phyloP scores from a whole-genome alignment of 2,797 vertebrate genomes.

The Tympanoctomys barrerae region DNA sequence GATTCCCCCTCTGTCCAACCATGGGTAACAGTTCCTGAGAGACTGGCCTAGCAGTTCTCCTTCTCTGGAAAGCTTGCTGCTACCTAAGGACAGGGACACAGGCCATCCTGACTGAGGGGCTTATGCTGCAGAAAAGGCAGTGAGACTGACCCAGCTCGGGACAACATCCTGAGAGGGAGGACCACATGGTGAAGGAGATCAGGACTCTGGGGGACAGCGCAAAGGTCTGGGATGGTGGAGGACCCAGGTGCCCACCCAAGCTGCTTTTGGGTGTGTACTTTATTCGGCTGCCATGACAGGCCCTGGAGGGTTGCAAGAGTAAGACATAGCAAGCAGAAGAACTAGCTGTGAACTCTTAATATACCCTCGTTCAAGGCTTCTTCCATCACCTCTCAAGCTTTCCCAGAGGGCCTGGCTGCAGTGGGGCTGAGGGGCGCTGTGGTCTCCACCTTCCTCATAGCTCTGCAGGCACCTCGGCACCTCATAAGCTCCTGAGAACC shows the following conservation, averaged over 20 bases:
- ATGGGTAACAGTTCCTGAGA: neutral
- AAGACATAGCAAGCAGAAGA: neutral
- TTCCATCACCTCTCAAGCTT: neutral
- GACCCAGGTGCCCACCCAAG: neutral
- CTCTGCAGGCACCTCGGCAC: neutral
- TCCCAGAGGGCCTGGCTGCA: neutral
- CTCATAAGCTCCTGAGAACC: neutral
- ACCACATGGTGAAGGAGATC: neutral
- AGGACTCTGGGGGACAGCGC: neutral
- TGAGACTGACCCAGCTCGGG: neutral
- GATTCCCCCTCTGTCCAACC: neutral
- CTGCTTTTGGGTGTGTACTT: too few relatives aligned
- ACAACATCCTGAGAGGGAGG: neutral
- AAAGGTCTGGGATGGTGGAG: neutral
- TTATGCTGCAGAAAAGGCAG: neutral
- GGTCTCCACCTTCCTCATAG: neutral
- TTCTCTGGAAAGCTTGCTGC: neutral
- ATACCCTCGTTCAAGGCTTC: neutral
- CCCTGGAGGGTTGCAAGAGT: neutral
- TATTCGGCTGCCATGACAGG: neutral
- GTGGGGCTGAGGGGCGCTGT: neutral
- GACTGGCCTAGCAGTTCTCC: neutral
- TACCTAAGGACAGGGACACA: neutral
- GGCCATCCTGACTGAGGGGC: neutral
- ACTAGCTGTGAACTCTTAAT: neutral